Base-by-base conservation (phyloP, 2,113 vertebrate genomes). In the Spheniscus mendiculus region DNA sequence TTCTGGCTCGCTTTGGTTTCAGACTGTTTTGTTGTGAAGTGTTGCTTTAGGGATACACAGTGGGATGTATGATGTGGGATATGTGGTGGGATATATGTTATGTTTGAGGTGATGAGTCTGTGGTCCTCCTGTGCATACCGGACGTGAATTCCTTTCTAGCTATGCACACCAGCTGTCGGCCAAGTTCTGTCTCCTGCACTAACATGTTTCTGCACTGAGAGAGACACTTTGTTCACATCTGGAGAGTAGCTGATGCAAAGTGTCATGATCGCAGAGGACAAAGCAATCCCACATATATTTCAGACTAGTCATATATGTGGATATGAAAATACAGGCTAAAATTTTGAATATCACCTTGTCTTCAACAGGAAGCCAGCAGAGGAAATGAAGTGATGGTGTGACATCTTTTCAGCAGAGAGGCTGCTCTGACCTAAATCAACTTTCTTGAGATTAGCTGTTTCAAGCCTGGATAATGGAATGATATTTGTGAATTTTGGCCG, bases 101-200 rank as follows among this genome's bases (percentile, higher is more conserved):
- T 89, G 52, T 62, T 84, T 76, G 83, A 94, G 80, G 36, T 66
- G 61, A 67, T 91, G 80, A 84, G 30, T 74, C 77, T 71, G 40
- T 91, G 83, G 77, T 97, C 72, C 47, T 85, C 52, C 36, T 70
- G 52, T 72, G 30, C 81, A 62, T 92, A 89, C 50, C 17, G 42
- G 73, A 79, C 6, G 11, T 79, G 78, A 95, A 92, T 94, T 96
- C 83, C 53, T 89, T 96, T 93, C 56, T 67, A 87, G 58, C 36
- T 87, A 72, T 47, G 66, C 1, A 3, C 73, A 82, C 30, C 91
- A 91, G 83, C 83, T 92, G 77, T 86, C 5, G 16, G 67, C 65
- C 83, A 95, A 94, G 74, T 89, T 76, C 65, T 89, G 34, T 76
- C 70, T 95, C 89, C 56, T 91, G 89, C 65, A n/a, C 61, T 79